Conservation (phyloP, 2,797 vertebrate species). For the Leptodactylus fallax region DNA sequence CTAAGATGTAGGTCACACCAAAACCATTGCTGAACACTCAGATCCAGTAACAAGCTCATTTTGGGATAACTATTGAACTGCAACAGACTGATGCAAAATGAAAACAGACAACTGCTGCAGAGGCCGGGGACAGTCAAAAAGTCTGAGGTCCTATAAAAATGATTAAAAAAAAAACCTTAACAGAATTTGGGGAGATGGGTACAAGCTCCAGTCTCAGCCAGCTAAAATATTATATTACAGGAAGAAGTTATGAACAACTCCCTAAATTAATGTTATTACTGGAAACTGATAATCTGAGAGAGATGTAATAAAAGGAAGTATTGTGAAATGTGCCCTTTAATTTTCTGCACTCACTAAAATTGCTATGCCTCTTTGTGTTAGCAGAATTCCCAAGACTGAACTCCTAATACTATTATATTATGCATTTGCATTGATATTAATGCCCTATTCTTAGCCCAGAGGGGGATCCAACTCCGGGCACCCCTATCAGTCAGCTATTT, state of each 20-base stretch:
- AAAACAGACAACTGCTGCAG: background rate
- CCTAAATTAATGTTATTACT: background rate
- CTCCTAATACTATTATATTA: too few relatives aligned
- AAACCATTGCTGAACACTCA: background rate
- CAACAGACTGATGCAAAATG: conserved; percentile 14
- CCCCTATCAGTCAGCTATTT: too few relatives aligned
- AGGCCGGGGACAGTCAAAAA: background rate
- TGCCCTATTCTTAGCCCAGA: too few relatives aligned
- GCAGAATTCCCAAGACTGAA: too few relatives aligned
- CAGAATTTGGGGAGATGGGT: background rate
- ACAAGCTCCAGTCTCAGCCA: background rate
- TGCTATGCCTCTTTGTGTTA: too few relatives aligned
- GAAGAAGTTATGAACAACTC: background rate
- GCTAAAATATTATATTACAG: background rate
- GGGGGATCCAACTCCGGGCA: too few relatives aligned
- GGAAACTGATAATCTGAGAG: too few relatives aligned
- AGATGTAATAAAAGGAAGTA: too few relatives aligned
- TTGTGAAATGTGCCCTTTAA: too few relatives aligned
- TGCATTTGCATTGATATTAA: too few relatives aligned
- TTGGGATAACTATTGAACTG: conserved; percentile 4
- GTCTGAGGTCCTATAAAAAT: background rate
- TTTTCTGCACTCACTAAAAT: too few relatives aligned
- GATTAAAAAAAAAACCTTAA: background rate
- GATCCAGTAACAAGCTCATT: background rate
- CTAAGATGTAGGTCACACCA: conserved; percentile 22